Base-by-base conservation (phyloP, 64 coral and sea anemone genomes). In the Anthopleura sola region DNA sequence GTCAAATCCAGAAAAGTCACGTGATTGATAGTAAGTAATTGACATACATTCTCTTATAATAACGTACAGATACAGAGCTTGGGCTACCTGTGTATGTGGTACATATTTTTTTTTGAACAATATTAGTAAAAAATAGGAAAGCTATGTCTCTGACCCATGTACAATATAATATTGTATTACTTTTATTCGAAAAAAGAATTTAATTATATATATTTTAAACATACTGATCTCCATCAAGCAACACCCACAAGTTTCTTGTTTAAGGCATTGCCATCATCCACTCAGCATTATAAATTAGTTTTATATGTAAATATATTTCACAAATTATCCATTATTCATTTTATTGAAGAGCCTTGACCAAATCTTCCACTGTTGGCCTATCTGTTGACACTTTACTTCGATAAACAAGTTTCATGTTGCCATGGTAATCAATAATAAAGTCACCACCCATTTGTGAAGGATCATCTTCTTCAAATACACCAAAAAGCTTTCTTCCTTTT, bases 401-500 rank as follows among this genome's bases (percentile, higher is more conserved):
- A 88, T 99, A 90, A 32, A 95, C 36, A 12, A 99, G 71, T 11
- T 50, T 79, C 75, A 99, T 80, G 32, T 85, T 95, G 37, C 97
- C 97, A 11, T 84, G n/a, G 23, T 49, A 23, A 92, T 95, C 85
- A 50, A 99, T 80, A 23, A 99, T 81, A 76, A 99, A 95, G 78
- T 99, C 85, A 24, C 97, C 97, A 14, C 93, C 97, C 86, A 99
- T 91, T 51, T 99, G 97, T 37, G 84, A 86, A 3, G 88, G 90
- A 40, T 99, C 97, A 68, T 99, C 97, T 44, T 88, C 90, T n/a
- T 99, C 90, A 31, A 95, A 84, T 49, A 86, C 49, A 2, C 68
- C 62, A 19, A 88, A 54, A 55, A 99, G 75, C 36, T 86, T 80
- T 36, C 91, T 88, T 1, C 92, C 92, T 75, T 89, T 89, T 40